Base-by-base conservation (phyloP, 1,140 invertebrate genomes). In the Saxidomus purpurata region DNA sequence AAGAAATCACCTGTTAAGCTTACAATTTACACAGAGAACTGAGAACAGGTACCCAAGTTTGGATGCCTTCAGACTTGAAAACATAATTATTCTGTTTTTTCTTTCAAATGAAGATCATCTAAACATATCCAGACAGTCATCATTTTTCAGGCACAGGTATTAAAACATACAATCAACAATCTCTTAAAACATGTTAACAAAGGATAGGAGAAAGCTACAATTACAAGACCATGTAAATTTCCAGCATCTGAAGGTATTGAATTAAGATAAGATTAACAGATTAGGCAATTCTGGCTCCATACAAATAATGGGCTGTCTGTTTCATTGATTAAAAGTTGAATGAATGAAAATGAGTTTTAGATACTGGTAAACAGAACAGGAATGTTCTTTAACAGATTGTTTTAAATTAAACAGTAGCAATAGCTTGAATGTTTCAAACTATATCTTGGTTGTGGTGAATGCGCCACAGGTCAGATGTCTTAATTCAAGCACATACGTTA, bases 241-340 rank as follows among this genome's bases (percentile, higher is more conserved):
- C 31, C 47, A 79, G 43, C 49, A 40, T 79, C 76, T 43, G 3
- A 40, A 28, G 76, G 47, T 79, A 79, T n/a, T 79, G 47, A 79
- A 79, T 79, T 79, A 79, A 79, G 76, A 79, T 79, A 52, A 79
- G 76, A 79, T 79, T 79, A 79, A 79, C 34, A 9, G 47, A 79
- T 79, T 79, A 79, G 31, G 28, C 11, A 55, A 79, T 52, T 38
- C 36, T 79, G 76, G 76, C 76, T 79, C 76, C 76, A 55, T 17
- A 71, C 38, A 71, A 71, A 71, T 71, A 71, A 71, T 71, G 67
- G n/a, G 67, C 63, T 59, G 67, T 71, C 67, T 71, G 67, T 71
- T 1, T 71, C 67, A 40, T 71, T 71, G 34, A 71, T 71, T 71
- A 71, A 71, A 71, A 38, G 19, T 22, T 38, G 31, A 71, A 36